Base-by-base conservation (phyloP, 2,888 invertebrate genomes). In the Lasioglossum marginatum region DNA sequence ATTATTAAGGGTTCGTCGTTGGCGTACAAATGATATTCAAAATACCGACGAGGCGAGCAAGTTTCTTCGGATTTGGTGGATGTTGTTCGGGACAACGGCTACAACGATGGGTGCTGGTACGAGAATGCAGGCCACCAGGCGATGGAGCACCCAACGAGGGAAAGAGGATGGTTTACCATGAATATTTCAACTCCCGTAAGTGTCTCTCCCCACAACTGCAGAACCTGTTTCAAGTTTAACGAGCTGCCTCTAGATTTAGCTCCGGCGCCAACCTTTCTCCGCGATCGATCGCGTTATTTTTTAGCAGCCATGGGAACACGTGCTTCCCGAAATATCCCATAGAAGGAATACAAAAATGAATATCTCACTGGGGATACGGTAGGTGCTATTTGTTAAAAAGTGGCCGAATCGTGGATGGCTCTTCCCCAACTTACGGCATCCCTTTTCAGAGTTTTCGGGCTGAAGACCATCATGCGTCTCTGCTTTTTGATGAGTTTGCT, bases 401-500 rank as follows among this genome's bases (percentile, higher is more conserved):
- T 48, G 19, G 48, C 19, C 48, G 19, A 48, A 6, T 48, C 19
- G 16, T 19, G 19, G 5, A 19, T 19, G 5, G 48, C 48, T 48
- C 5, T 27, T 2, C 19, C 4, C 8, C n/a, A 81, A 91, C 91
- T 91, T 87, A 91, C 90, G 80, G 80, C 45, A 66, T 81, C 81
- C 40, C 77, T 84, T 45, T 88, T 77, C 37, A 89, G 12, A 31
- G 81, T 43, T n/a, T 31, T 79, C 66, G 91, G 91, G 37, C 86
- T 91, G 92, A 93, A 86, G 57, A 96, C 95, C n/a, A 96, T 96
- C 80, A 88, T 91, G 57, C 97, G 96, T 45, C 97, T 96, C 93
- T 97, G 97, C 88, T 96, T 96, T 92, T 97, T 97, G 91, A 97
- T 96, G 88, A 97, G 96, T 91, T 96, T 96, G 92, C 97, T 97